These are phyloP conservation scores for Liodrosophila aerea DNA, from an alignment of 2,888 invertebrate genomes.

Conservation along the genomic window DNA sequence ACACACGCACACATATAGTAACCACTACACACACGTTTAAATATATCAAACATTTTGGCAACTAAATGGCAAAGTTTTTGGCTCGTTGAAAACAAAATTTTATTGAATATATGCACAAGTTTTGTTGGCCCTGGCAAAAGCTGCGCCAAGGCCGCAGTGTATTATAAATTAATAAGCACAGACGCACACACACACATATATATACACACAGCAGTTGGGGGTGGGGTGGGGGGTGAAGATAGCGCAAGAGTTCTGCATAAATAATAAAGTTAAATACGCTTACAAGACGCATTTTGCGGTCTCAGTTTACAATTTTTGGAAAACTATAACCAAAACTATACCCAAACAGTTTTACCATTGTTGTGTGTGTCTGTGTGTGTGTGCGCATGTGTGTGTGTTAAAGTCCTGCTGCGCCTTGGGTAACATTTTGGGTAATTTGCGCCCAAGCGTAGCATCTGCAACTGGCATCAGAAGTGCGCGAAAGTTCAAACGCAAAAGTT, in stretches of 20 bases:
- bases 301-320: slow-evolving; percentile 38
- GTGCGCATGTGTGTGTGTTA: slow-evolving; percentile 11
- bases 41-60: slow-evolving; percentile 1
- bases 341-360: slow-evolving; percentile 40
- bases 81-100: slow-evolving; percentile 42
- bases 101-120: slow-evolving; percentile 56
- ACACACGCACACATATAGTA: slow-evolving; percentile 2
- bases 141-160: slow-evolving; percentile 71
- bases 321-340: slow-evolving; percentile 50
- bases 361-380: slow-evolving; percentile 11
- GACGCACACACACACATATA: slow-evolving; percentile 33
- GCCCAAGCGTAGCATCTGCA: slow-evolving; percentile 57
- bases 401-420: slow-evolving; percentile 55
- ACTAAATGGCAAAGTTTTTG: slow-evolving; percentile 56
- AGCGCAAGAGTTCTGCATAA: slow-evolving; percentile 57
- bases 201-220: not conserved
- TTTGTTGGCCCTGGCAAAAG: slow-evolving; percentile 30
- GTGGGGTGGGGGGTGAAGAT: not conserved
- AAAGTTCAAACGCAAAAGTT: slow-evolving; percentile 51
- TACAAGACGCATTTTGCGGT: slow-evolving; percentile 70
- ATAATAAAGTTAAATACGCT: slow-evolving; percentile 77
- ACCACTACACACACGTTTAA: too few relatives aligned
- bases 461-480: slow-evolving; percentile 55
- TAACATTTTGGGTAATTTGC: slow-evolving; percentile 72
- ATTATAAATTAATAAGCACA: slow-evolving; percentile 77